Base-by-base conservation (phyloP, 2,888 invertebrate genomes). In the Sicus ferrugineus region DNA sequence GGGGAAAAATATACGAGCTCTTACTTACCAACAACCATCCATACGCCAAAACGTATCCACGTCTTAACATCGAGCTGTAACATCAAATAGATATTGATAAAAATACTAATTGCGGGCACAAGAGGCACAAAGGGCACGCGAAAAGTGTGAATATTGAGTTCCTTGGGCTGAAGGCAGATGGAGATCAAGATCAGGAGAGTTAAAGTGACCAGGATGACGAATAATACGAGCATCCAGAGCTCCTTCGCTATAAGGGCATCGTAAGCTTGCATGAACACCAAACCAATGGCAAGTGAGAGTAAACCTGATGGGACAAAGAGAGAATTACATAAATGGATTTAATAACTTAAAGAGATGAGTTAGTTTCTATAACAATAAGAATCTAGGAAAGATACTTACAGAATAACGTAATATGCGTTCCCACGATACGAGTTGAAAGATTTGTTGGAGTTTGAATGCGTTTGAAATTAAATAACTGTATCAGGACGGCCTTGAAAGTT, bases 31-130 rank as follows among this genome's bases (percentile, higher is more conserved):
- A 95, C 84, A 30, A 85, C 80, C 89, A 95, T 90, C 96, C 96
- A 96, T 14, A 94, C 86, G 0, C 87, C 88, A 80, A 95, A 93
- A 73, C 94, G 86, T 30, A 95, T 88, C 96, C 96, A 97, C 1
- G 96, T 96, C 76, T 89, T 88, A 2, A 83, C 76, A 74, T 92
- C 92, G 75, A 96, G 86, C 84, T 93, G 90, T 68, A 93, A 86
- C 94, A 96, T 95, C 19, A 96, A 87, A 80, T 94, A 93, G 69
- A 95, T 88, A 80, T 96, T 96, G 58, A 93, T 87, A 77, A 94
- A 90, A 76, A 95, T 92, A 82, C 95, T 95, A 50, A 93, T 79
- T 58, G 91, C 91, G 0, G 96, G 96, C 67, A 95, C 84, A 9
- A 94, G 81, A 0, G 96, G 96, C 0, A 96, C 93, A 19, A 92